A percentile compares a stretch with the other conserved stretches of the same genome.
phyloP scores from a whole-genome alignment of 2,113 vertebrate species.

The Vicugna pacos region DNA sequence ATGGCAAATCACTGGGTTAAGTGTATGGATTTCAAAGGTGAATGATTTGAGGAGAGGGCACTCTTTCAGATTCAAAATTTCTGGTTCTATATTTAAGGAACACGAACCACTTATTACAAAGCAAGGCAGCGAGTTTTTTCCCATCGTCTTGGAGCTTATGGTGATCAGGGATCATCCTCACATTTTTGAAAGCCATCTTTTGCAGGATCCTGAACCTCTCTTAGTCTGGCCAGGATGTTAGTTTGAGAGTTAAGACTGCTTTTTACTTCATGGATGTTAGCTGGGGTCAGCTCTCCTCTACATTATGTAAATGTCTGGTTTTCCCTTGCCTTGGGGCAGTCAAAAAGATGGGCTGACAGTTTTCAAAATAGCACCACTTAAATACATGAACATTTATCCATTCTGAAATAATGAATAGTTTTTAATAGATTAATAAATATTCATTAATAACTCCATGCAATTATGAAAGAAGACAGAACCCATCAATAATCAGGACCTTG shows the following conservation, averaged over 20 bases:
- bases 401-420: slow-evolving; percentile 47
- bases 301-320: not conserved
- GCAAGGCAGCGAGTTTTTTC: not conserved
- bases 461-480: slow-evolving; percentile 26
- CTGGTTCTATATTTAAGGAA: not conserved
- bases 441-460: slow-evolving; percentile 21
- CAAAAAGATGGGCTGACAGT: not conserved
- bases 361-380: slow-evolving; percentile 48
- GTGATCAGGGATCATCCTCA: not conserved
- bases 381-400: slow-evolving; percentile 7
- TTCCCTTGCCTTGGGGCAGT: not conserved
- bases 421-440: slow-evolving; percentile 17
- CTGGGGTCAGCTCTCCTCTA: not conserved
- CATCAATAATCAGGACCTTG: not conserved
- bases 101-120: not conserved
- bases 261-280: not conserved
- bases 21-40: not conserved
- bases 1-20: not conserved
- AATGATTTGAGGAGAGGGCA: not conserved
- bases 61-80: not conserved
- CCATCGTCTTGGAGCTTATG: not conserved
- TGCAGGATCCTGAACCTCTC: not conserved
- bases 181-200: slow-evolving; percentile 14
- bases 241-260: not conserved
- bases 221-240: not conserved